These are phyloP conservation scores for Monomorium pharaonis DNA, from an alignment of 1,140 invertebrate species.

Conservation along the genomic window DNA sequence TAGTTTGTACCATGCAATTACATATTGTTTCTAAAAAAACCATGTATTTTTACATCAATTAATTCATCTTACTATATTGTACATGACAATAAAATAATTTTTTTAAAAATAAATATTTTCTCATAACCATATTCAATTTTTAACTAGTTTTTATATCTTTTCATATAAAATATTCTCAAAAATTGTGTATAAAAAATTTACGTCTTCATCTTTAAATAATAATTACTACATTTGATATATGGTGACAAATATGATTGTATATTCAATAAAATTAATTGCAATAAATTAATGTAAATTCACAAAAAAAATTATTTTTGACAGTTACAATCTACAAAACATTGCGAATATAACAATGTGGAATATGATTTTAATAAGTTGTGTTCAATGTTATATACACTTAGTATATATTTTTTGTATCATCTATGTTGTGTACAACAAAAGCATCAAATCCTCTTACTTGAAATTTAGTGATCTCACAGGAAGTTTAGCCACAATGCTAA, in stretches of 20 bases:
- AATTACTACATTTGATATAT: background rate
- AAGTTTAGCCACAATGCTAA: background rate
- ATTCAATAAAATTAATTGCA: background rate
- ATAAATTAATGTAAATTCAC: background rate
- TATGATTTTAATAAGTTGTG: background rate
- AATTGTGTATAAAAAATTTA: background rate
- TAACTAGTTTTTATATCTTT: background rate
- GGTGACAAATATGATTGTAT: background rate
- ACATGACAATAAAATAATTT: background rate
- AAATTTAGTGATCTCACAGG: background rate
- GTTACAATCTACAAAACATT: background rate
- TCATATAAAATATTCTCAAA: background rate
- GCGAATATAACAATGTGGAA: too few species aligned
- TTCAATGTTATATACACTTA: background rate
- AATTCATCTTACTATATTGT: background rate
- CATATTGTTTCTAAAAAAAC: background rate
- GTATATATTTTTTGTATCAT: background rate
- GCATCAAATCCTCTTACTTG: conserved; percentile 2
- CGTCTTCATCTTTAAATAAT: background rate
- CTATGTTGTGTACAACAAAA: background rate
- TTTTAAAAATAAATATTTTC: background rate
- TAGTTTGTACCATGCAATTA: background rate
- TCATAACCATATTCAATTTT: background rate
- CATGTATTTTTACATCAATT: background rate
- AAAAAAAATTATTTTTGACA: background rate